These are phyloP conservation scores for Ctenodactylus gundi DNA, from an alignment of 2,113 vertebrate genomes.

Conservation along the genomic window DNA sequence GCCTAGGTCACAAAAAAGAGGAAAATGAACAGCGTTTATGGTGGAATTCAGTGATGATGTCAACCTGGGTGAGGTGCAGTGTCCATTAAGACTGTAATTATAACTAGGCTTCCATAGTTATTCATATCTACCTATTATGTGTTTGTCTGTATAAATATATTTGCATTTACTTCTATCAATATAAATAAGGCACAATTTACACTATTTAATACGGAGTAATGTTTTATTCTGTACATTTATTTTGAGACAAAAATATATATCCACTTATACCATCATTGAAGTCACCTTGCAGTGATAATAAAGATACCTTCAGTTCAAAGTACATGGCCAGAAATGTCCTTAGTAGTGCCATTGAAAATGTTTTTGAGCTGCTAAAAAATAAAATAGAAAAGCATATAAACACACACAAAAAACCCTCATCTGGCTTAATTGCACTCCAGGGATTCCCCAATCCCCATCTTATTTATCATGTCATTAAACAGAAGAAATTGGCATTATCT, in stretches of 20 bases:
- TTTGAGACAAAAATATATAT: too few species aligned
- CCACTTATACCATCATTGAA: too few species aligned
- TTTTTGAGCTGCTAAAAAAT: slow-evolving; percentile 56
- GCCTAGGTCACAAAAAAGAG: neutral
- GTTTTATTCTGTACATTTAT: neutral
- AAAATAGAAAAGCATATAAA: slow-evolving; percentile 42
- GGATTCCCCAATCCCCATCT: slow-evolving; percentile 50
- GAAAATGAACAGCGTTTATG: neutral
- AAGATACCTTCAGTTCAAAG: slow-evolving; percentile 54
- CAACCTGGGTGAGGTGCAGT: too few species aligned
- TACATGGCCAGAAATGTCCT: slow-evolving; percentile 38
- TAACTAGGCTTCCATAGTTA: too few species aligned
- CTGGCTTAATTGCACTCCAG: slow-evolving; percentile 75
- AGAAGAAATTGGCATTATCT: slow-evolving; percentile 65
- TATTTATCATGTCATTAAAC: slow-evolving; percentile 69
- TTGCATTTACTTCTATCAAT: neutral
- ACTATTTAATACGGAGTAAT: neutral
- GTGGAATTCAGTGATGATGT: neutral
- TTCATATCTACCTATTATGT: neutral
- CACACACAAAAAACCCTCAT: slow-evolving; percentile 43
- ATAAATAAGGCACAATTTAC: neutral
- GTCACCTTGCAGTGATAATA: neutral
- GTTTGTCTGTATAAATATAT: neutral
- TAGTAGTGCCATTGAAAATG: slow-evolving; percentile 66
- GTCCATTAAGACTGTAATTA: too few species aligned